Evolutionary conservation across 2,888 invertebrate species (phyloP).

Genomic region (Odontothrips loti): DNA sequence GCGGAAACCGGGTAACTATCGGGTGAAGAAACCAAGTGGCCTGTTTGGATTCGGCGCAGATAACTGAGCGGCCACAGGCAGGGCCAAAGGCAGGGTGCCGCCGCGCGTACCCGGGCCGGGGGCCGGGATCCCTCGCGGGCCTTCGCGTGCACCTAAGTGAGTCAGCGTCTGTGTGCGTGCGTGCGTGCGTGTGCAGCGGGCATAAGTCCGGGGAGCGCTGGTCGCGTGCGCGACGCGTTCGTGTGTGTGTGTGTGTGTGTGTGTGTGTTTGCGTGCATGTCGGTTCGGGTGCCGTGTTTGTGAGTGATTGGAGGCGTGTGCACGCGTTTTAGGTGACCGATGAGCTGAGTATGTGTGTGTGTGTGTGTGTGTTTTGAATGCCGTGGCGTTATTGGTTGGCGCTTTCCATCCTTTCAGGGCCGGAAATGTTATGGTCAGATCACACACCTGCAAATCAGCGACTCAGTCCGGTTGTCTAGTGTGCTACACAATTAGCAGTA

Average conservation of each 20-base stretch:
- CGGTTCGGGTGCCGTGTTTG: background rate
- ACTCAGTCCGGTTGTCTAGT: too few relatives aligned
- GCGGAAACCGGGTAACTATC: too few relatives aligned
- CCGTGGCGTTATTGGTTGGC: too few relatives aligned
- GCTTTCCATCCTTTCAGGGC: too few relatives aligned
- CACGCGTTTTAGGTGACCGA: background rate
- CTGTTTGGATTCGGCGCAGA: background rate
- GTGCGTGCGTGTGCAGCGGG: background rate
- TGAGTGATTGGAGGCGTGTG: slow-evolving; percentile 4
- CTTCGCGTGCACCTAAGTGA: slow-evolving; percentile 4
- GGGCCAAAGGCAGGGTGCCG: background rate
- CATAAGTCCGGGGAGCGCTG: background rate
- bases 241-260: background rate
- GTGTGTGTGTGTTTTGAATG: too few relatives aligned
- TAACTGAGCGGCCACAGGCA: background rate
- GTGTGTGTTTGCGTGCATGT: background rate
- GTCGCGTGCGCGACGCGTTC: background rate
- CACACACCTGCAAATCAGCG: too few relatives aligned
- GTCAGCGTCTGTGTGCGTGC: background rate
- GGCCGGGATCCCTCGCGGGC: background rate
- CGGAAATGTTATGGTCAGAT: too few relatives aligned
- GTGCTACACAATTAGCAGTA: too few relatives aligned
- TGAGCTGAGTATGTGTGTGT: too few relatives aligned
- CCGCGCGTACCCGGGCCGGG: background rate
- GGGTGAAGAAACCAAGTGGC: too few relatives aligned